Evolutionary conservation across 2,888 invertebrate genomes (phyloP).

Genomic region (Nymphalis c-album): DNA sequence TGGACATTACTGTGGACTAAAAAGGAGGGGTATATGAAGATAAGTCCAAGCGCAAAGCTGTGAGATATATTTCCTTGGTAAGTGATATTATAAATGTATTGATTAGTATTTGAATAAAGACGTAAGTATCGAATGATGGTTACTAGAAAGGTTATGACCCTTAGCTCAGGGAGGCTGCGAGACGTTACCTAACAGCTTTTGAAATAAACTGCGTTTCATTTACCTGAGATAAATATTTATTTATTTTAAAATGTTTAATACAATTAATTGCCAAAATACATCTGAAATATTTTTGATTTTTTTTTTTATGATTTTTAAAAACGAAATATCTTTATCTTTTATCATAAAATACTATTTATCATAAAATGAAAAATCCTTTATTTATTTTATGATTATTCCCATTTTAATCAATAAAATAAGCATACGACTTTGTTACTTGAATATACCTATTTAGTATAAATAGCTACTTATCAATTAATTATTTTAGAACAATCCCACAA

Average conservation of each 20-base stretch:
- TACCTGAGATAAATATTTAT: constrained; percentile 18
- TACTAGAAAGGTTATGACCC: constrained; percentile 68
- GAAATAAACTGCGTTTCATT: constrained; percentile 35
- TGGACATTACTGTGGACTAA: constrained; percentile 37
- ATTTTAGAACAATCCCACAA: no score
- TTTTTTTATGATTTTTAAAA: background rate
- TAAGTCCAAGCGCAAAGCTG: constrained; percentile 34
- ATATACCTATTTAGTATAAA: no score
- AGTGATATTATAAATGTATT: constrained; percentile 54
- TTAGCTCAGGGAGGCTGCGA: constrained; percentile 50
- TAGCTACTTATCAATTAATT: no score
- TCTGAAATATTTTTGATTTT: background rate
- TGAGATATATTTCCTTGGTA: constrained; percentile 48
- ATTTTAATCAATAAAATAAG: no score
- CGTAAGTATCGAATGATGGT: constrained; percentile 49
- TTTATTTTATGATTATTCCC: no score
- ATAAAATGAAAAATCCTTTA: no score
- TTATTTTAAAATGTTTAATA: background rate
- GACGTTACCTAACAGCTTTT: constrained; percentile 65
- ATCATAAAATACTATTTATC: no score
- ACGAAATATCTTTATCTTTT: no score
- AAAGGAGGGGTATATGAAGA: constrained; percentile 34
- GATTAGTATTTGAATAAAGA: constrained; percentile 61
- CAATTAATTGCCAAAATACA: background rate
- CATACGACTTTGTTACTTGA: no score